Percentiles rank a stretch among this genome's conserved stretches.
phyloP scores from a whole-genome alignment of 2,113 vertebrate genomes.

The Nycticorax nycticorax region DNA sequence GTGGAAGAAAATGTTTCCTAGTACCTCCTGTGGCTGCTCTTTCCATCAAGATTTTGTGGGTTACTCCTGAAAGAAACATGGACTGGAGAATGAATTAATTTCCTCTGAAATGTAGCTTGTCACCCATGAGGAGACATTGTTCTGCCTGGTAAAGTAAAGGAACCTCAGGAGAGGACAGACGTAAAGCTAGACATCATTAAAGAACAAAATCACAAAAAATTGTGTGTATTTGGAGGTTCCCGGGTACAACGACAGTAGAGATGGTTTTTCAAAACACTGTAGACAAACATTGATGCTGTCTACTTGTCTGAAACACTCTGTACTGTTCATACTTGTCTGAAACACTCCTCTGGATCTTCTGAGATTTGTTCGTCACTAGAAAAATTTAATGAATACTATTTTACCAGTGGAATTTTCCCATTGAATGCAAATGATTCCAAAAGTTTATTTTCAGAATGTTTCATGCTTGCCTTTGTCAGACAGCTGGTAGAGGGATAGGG shows the following conservation, averaged over 20 bases:
- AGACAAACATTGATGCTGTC: background rate
- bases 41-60: background rate
- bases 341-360: background rate
- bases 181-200: background rate
- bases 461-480: slow-evolving; percentile 38
- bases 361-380: background rate
- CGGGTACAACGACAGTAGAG: background rate
- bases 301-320: background rate
- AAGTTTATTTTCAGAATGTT: slow-evolving; percentile 62
- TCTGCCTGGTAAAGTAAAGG: background rate
- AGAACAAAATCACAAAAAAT: background rate
- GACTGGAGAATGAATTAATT: background rate
- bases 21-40: background rate
- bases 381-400: background rate
- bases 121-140: background rate
- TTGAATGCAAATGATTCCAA: slow-evolving; percentile 51
- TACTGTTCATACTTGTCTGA: background rate
- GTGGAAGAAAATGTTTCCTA: background rate
- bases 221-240: background rate
- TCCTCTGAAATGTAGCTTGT: background rate
- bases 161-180: background rate
- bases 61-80: background rate
- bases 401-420: slow-evolving; percentile 33
- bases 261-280: background rate
- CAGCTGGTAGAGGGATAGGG: slow-evolving; percentile 43